Conservation (phyloP, 2,888 invertebrate species). For the Colletes collaris region DNA sequence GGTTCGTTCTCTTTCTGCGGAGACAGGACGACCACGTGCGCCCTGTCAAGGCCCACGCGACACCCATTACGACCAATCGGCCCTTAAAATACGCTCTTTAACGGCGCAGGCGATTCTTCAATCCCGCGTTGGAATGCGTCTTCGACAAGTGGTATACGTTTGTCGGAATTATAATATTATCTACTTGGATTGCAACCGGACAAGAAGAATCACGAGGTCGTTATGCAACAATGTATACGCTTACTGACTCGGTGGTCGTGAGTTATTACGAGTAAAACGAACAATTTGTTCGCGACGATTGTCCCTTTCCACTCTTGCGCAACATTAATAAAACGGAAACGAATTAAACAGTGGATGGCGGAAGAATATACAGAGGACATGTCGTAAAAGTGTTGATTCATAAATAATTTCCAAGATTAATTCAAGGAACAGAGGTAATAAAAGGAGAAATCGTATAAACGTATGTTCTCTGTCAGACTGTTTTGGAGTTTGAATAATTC, state of each 20-base stretch:
- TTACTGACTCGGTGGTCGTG: neutral
- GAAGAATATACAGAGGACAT: neutral
- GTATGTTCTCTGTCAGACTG: too few relatives aligned
- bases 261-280: neutral
- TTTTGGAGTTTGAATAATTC: too few relatives aligned
- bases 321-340: neutral
- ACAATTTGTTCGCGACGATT: constrained; percentile 5
- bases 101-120: constrained; percentile 60
- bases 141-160: constrained; percentile 41
- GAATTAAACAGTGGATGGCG: neutral
- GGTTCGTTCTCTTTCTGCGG: constrained; percentile 48
- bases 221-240: constrained; percentile 49
- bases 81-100: constrained; percentile 69
- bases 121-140: constrained; percentile 60
- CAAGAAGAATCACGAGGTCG: constrained; percentile 52
- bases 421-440: too few relatives aligned
- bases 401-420: too few relatives aligned
- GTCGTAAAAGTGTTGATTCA: neutral
- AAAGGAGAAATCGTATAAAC: too few relatives aligned
- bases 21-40: constrained; percentile 76
- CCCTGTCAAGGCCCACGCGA: constrained; percentile 77
- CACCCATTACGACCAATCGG: constrained; percentile 74
- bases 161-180: constrained; percentile 63
- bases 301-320: neutral
- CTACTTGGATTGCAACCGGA: constrained; percentile 58